Evolutionary conservation across 2,797 vertebrate species (phyloP), one percentile per base, ranked within the genome.

Genomic region (Capromys pilorides): DNA sequence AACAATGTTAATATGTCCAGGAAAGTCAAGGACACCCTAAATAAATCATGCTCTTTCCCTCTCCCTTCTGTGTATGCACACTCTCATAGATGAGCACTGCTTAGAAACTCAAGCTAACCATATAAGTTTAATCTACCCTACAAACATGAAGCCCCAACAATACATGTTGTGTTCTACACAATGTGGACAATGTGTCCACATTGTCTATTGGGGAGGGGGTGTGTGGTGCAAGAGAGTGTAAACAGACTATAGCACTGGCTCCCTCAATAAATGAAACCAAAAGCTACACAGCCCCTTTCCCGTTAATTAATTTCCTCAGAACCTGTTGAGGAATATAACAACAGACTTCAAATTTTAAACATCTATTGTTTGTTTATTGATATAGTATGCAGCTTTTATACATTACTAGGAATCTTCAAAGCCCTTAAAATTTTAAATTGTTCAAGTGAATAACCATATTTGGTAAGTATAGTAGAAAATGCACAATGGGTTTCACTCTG

Each of bases 321-420:
- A 87, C 39, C 57, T 87, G 31, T 1, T 85, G 19, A 39, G 86
- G 22, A 94, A 80, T 54, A 36, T 18, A 79, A 87, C 39, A 78
- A 22, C 2, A 69, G 78, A 19, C 62, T 97, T 81, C 77, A 88
- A 87, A 59, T 8, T 61, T 36, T 36, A 6, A 61, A 57, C 3
- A 36, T 12, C 4, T 81, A 90, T 79, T 54, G 22, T 39, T 66
- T 84, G 36, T 61, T 91, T 71, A 85, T 93, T 95, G 66, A 91
- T 87, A 89, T 9, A 16, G 16, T 36, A 84, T n/a, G 6, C 33
- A 67, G 28, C 61, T 86, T 84, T 93, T 54, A 95, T n/a, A 54
- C 8, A 39, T 69, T 41, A 94, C n/a, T 39, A 61, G 49, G 45
- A 89, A 73, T 95, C 33, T 85, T 86, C 61, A 84, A 94, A 81